Evolutionary conservation across 2,113 vertebrate genomes (phyloP), one percentile per base, ranked within the genome.

Genomic region (Promerops cafer): DNA sequence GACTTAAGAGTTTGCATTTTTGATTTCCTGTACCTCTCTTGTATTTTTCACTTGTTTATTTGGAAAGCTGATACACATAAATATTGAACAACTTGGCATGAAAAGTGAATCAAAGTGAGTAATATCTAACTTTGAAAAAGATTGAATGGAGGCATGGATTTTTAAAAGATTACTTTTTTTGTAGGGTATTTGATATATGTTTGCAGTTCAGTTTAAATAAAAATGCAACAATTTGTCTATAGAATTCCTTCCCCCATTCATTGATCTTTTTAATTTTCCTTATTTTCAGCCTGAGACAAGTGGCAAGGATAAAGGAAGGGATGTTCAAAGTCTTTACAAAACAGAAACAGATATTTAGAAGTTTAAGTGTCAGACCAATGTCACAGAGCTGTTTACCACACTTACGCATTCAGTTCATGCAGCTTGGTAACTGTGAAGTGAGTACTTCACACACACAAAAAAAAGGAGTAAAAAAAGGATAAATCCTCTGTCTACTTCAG

Each of bases 401-500:
- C 60, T 98, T 96, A 49, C 14, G 40, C 86, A 97, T 97, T 97
- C 96, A 83, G 52, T 71, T 86, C 97, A 97, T 71, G 93, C 56
- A 90, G 59, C 66, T 47, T 90, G 87, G 95, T 96, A 96, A 97
- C 97, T 94, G 94, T 92, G 94, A 97, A 97, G 90, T 69, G 76
- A 59, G 61, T 94, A 87, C 86, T 87, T 84, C 75, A 86, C 39
- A 79, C 45, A 89, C 4, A 83, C 1, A 20, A 9, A 6, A 6
- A 9, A 92, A 16, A 7, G 7, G 1, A 30, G 7, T 2, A 4
- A 27, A 40, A 64, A 64, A 44, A 35, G 49, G 42, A 74, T 40
- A 89, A 95, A 87, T 53, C 26, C 93, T 74, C 78, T 93, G 79
- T 92, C 57, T 52, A 72, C 81, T 95, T 70, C 57, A 83, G 72